phyloP scores from a whole-genome alignment of 53 echinoderm and acorn worm species.

The Astropecten irregularis region DNA sequence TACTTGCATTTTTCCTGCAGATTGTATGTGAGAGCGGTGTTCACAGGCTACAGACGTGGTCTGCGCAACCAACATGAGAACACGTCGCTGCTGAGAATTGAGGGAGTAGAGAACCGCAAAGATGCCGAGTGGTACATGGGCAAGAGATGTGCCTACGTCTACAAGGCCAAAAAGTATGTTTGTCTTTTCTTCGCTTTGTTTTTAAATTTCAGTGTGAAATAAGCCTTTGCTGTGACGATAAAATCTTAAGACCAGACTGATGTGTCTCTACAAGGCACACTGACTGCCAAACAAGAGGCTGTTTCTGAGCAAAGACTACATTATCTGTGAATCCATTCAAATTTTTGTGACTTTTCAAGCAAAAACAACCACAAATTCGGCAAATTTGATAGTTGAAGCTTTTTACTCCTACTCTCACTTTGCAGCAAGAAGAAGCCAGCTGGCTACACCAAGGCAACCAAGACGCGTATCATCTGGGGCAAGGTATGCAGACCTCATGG shows the following conservation, averaged over 20 bases:
- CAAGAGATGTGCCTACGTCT: constrained; percentile 94
- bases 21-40: constrained; percentile 86
- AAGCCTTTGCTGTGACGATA: constrained; percentile 19
- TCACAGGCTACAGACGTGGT: constrained; percentile 98
- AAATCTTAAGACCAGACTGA: constrained; percentile 6
- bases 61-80: constrained; percentile 91
- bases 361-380: background rate
- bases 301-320: constrained; percentile 10
- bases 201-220: too few relatives aligned
- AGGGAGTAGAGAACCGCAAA: constrained; percentile 84
- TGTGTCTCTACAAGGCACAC: constrained; percentile 8
- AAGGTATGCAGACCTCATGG: constrained; percentile 90
- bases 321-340: too few relatives aligned
- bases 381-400: too few relatives aligned
- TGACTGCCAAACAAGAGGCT: constrained; percentile 43
- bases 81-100: constrained; percentile 87
- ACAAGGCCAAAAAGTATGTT: constrained; percentile 95
- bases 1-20: constrained; percentile 56
- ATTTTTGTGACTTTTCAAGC: too few relatives aligned
- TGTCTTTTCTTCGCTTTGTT: too few relatives aligned
- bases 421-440: constrained; percentile 84
- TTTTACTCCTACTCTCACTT: background rate
- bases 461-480: constrained; percentile 97
- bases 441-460: constrained; percentile 80
- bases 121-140: constrained; percentile 92